Conservation (phyloP, 2,113 vertebrate genomes). For the Alectura lathami region DNA sequence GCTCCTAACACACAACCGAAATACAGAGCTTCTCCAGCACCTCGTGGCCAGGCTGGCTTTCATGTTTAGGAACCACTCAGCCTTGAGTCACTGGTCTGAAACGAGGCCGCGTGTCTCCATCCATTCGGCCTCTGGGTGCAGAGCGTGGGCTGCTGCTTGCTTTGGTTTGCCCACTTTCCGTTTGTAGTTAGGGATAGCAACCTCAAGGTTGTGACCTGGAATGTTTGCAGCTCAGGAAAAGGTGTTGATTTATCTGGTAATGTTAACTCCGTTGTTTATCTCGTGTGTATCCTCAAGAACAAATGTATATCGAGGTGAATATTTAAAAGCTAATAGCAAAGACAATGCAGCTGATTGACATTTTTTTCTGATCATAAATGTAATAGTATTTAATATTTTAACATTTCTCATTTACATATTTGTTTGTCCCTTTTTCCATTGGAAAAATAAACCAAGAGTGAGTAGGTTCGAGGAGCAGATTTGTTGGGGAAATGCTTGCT, state of each 20-base stretch:
- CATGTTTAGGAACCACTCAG: neutral
- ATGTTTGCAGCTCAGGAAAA: conserved; percentile 46
- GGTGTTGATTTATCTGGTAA: neutral
- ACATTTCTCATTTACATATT: neutral
- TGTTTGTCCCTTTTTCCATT: conserved; percentile 8
- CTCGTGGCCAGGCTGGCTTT: neutral
- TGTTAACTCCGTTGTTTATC: conserved; percentile 34
- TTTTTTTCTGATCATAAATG: conserved; percentile 25
- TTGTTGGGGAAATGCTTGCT: neutral
- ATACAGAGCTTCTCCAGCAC: neutral
- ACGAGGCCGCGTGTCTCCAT: neutral
- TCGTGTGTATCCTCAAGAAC: conserved; percentile 36
- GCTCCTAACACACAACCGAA: neutral
- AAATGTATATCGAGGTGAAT: conserved; percentile 45
- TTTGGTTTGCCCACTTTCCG: neutral
- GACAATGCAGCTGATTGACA: neutral
- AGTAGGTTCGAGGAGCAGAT: neutral
- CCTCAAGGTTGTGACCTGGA: neutral
- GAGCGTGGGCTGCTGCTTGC: too few relatives aligned
- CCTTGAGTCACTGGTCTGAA: neutral
- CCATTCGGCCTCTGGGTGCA: neutral
- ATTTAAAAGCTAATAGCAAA: conserved; percentile 54
- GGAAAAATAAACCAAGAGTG: conserved; percentile 33
- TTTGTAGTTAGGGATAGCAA: neutral
- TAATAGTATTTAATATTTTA: conserved; percentile 55